Base-by-base conservation (phyloP, 2,888 invertebrate genomes). In the Uropetala carovei region DNA sequence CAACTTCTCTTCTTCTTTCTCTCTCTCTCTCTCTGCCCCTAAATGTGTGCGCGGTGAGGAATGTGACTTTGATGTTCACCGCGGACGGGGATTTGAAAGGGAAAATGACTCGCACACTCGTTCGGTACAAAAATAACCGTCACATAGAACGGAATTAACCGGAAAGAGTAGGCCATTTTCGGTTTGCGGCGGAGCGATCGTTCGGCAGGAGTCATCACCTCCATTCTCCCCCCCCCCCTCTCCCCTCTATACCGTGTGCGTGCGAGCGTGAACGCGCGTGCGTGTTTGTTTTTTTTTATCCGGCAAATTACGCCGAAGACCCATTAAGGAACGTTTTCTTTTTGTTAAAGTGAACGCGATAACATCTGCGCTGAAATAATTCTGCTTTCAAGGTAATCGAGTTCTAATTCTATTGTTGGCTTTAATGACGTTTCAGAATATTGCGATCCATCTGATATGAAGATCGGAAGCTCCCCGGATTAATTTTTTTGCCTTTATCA, bases 81-180 rank as follows among this genome's bases (percentile, higher is more conserved):
- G 75, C n/a, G 75, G 27, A 75, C 75, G 75, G n/a, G 22, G 22
- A 75, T 75, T 75, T 27, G 75, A 75, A 75, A 75, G 75, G 75
- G 27, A 75, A 75, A 75, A 27, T 75, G 75, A 75, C 27, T 22
- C 75, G 27, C 22, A 18, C 75, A 13, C 22, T 75, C 75, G 75
- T 75, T 75, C 11, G 75, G 27, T 27, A 27, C 75, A 22, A 75
- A 75, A 75, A 75, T 75, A 75, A 75, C 75, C 75, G 75, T 75
- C 75, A n/a, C 68, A 68, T n/a, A 4, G 75, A 27, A 22, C 75
- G 27, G 27, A 22, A 75, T 75, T 75, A 75, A 75, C 75, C 27
- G 75, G 75, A 75, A 75, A 75, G 11, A 75, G 22, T 75, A 22
- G 75, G 27, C 75, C 22, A 13, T 75, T 75, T 75, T 75, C 75